Conservation (phyloP, 2,797 vertebrate genomes). For the Fratercula arctica region DNA sequence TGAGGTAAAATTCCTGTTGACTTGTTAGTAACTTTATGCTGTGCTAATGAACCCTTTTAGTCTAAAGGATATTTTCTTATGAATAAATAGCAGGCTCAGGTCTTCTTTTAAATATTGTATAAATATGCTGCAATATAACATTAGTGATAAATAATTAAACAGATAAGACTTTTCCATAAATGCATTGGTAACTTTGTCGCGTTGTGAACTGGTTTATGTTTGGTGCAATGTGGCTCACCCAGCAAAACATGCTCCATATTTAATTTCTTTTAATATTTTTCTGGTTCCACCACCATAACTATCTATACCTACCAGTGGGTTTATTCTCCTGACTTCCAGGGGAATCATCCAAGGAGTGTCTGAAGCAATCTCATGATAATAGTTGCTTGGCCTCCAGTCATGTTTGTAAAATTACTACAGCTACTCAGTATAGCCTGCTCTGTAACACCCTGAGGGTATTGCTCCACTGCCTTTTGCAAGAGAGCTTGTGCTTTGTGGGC, state of each 20-base stretch:
- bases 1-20: background rate
- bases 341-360: background rate
- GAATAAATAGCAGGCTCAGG: conserved; percentile 19
- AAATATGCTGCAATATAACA: conserved; percentile 2
- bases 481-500: background rate
- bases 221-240: background rate
- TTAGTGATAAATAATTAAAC: conserved; percentile 39
- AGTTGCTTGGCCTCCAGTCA: background rate
- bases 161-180: background rate
- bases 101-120: conserved; percentile 50
- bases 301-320: background rate
- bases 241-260: background rate
- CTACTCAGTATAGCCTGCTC: background rate
- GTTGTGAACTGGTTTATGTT: background rate
- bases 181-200: background rate
- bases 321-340: background rate
- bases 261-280: background rate
- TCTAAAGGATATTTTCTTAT: background rate
- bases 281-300: background rate
- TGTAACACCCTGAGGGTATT: background rate
- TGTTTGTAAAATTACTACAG: background rate
- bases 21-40: background rate
- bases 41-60: background rate
- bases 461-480: background rate
- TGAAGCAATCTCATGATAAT: background rate